These are phyloP conservation scores for Scelioninae gen. 1 DNA, from an alignment of 2,888 invertebrate genomes.

Conservation along the genomic window DNA sequence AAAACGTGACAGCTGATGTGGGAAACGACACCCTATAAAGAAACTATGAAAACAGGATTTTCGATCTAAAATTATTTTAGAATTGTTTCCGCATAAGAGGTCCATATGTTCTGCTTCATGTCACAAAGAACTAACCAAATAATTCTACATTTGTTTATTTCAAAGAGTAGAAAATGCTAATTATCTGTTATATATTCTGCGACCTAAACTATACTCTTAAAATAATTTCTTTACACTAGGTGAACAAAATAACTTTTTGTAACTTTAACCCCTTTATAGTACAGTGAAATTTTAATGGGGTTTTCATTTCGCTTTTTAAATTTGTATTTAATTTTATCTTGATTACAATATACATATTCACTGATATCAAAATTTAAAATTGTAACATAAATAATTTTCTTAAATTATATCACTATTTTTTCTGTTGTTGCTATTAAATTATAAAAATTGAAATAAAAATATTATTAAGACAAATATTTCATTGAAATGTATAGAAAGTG, in stretches of 20 bases:
- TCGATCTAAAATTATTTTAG: conserved; percentile 36
- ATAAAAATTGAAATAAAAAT: conserved; percentile 7
- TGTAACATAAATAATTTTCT: too few relatives aligned
- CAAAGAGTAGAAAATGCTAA: too few relatives aligned
- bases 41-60: conserved; percentile 11
- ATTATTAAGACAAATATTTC: conserved; percentile 8
- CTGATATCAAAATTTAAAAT: too few relatives aligned
- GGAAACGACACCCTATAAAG: conserved; percentile 17
- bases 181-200: too few relatives aligned
- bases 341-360: too few relatives aligned
- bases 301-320: too few relatives aligned
- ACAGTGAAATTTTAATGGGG: too few relatives aligned
- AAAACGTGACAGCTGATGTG: conserved; percentile 28
- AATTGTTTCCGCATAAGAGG: conserved; percentile 28
- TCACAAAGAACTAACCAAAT: conserved; percentile 3
- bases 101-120: conserved; percentile 27
- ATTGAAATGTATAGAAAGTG: conserved; percentile 43
- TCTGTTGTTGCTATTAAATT: not conserved
- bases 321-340: too few relatives aligned
- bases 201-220: too few relatives aligned
- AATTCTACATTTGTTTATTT: not conserved
- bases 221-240: too few relatives aligned
- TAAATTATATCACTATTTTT: not conserved
- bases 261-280: too few relatives aligned
- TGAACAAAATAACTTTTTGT: too few relatives aligned